phyloP scores from a whole-genome alignment of 2,797 vertebrate genomes.

The Lepus townsendii region DNA sequence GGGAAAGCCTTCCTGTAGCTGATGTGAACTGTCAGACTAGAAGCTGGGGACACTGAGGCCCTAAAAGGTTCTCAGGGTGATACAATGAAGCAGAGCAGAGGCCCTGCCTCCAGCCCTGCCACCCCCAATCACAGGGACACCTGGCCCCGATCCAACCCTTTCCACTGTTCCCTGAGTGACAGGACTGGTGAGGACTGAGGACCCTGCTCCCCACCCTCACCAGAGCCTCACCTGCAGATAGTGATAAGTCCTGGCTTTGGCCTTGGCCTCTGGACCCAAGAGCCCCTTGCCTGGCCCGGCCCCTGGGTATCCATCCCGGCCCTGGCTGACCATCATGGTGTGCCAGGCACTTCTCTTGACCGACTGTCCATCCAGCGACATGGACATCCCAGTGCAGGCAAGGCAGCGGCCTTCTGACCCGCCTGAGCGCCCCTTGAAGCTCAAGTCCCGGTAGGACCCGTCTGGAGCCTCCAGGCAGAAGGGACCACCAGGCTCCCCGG shows the following conservation, averaged over 20 bases:
- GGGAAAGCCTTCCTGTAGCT: background rate
- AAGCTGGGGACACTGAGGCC: background rate
- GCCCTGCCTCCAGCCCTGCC: background rate
- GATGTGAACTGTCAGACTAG: background rate
- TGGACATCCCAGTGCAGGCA: slow-evolving; percentile 96
- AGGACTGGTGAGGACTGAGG: background rate
- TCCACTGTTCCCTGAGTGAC: background rate
- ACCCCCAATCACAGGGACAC: background rate
- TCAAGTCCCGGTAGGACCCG: slow-evolving; percentile 98
- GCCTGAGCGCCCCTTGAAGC: slow-evolving; percentile 95
- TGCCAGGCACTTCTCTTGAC: slow-evolving; percentile 99
- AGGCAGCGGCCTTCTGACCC: slow-evolving; percentile 95
- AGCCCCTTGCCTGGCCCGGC: slow-evolving; percentile 94
- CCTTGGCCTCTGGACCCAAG: slow-evolving; percentile 94
- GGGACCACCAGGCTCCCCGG: slow-evolving; percentile 89
- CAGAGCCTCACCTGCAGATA: slow-evolving; percentile 95
- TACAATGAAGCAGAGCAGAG: background rate
- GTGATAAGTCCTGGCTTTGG: slow-evolving; percentile 96
- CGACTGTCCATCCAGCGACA: slow-evolving; percentile 95
- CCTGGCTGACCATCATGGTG: slow-evolving; percentile 99
- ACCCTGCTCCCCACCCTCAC: background rate
- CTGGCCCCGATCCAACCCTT: slow-evolving; percentile 6
- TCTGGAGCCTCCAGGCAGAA: slow-evolving; percentile 95
- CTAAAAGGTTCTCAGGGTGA: background rate
- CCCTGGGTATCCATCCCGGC: slow-evolving; percentile 95